These are phyloP conservation scores for Endotricha flammealis DNA, from an alignment of 2,888 invertebrate genomes.

Conservation along the genomic window DNA sequence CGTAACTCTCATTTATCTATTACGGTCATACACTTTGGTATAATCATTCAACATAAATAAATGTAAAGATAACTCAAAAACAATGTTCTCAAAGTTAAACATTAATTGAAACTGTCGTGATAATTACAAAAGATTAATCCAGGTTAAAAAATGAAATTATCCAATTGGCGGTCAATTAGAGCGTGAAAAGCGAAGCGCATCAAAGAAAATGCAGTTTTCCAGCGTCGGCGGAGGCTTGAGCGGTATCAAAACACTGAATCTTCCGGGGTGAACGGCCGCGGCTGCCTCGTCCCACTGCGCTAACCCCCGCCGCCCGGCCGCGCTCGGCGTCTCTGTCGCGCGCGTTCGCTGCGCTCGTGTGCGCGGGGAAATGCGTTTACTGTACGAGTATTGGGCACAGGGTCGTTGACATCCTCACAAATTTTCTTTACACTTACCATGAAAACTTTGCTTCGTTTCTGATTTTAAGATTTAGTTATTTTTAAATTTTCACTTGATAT, in stretches of 20 bases:
- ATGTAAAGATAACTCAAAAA: no score
- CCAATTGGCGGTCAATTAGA: constrained; percentile 59
- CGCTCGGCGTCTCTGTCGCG: constrained; percentile 43
- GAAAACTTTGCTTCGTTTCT: background rate
- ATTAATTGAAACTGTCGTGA: background rate
- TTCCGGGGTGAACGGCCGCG: constrained; percentile 75
- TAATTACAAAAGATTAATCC: background rate
- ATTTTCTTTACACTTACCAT: constrained; percentile 43
- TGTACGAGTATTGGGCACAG: constrained; percentile 69
- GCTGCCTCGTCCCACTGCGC: constrained; percentile 50
- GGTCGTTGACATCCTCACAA: constrained; percentile 66
- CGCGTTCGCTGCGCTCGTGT: constrained; percentile 40
- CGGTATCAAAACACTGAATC: constrained; percentile 78
- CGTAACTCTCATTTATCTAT: no score
- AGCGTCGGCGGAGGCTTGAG: constrained; percentile 61
- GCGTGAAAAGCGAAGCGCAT: constrained; percentile 72
- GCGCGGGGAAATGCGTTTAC: constrained; percentile 72
- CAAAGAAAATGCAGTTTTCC: constrained; percentile 76
- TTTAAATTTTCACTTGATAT: background rate
- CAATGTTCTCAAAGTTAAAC: no score
- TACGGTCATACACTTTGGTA: no score
- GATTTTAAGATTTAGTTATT: background rate
- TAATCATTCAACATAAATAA: no score
- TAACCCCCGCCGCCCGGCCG: constrained; percentile 49
- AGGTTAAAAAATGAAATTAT: constrained; percentile 41